These are phyloP conservation scores for Dipus sagitta DNA, from an alignment of 2,797 vertebrate genomes.

Conservation along the genomic window DNA sequence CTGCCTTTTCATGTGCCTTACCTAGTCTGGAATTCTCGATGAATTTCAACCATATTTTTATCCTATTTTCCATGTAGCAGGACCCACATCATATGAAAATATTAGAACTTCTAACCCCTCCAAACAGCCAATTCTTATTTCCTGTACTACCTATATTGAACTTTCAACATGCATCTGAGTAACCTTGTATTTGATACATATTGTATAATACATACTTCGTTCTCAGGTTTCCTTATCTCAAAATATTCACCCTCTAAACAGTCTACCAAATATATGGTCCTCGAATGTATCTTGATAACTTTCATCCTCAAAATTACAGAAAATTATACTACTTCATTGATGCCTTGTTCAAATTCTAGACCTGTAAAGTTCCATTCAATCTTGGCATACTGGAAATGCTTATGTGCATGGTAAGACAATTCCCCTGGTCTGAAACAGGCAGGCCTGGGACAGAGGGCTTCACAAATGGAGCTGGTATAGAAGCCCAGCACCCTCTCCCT, in stretches of 20 bases:
- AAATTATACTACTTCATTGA: background rate
- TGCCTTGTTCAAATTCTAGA: slow-evolving; percentile 5
- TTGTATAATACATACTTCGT: background rate
- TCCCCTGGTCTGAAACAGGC: background rate
- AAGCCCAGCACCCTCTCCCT: accelerated
- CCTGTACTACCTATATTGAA: too few species aligned
- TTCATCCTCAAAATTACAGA: background rate
- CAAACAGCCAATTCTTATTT: too few species aligned
- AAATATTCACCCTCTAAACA: background rate
- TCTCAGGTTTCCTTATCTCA: background rate
- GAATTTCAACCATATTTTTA: too few species aligned
- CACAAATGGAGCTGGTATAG: background rate
- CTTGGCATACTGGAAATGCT: background rate
- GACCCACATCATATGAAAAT: too few species aligned
- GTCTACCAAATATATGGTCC: too few species aligned
- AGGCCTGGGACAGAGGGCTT: background rate
- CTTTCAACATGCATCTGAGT: too few species aligned
- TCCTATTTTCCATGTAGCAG: too few species aligned
- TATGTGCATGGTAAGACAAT: background rate
- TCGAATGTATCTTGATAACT: background rate
- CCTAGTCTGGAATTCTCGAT: too few species aligned
- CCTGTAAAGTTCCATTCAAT: background rate
- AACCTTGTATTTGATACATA: too few species aligned
- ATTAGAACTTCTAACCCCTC: too few species aligned
- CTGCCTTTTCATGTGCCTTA: too few species aligned